Evolutionary conservation across 2,113 vertebrate genomes (phyloP).

Genomic region (Engraulis encrasicolus): DNA sequence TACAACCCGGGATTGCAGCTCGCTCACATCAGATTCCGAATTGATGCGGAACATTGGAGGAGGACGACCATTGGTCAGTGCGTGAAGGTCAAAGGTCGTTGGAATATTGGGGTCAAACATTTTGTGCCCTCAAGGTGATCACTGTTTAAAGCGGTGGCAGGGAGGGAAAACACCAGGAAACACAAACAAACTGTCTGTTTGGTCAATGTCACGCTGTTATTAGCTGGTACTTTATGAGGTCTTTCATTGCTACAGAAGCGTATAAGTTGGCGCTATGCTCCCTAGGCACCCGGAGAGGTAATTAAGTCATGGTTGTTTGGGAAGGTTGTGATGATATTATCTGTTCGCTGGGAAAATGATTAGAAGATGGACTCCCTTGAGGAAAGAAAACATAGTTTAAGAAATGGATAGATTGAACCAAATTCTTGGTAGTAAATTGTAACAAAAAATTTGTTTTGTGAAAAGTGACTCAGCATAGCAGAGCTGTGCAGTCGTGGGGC

Average conservation of each 20-base stretch:
- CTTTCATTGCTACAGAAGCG: background rate
- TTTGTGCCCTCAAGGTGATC: slow-evolving; percentile 38
- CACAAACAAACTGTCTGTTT: slow-evolving; percentile 15
- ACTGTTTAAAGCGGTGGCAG: slow-evolving; percentile 17
- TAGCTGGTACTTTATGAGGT: background rate
- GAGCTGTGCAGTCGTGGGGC: background rate
- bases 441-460: background rate
- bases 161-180: background rate
- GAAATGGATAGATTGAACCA: background rate
- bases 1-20: background rate
- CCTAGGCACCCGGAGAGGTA: background rate
- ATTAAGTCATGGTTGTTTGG: background rate
- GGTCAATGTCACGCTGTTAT: background rate
- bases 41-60: background rate
- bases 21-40: background rate
- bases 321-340: background rate
- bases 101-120: slow-evolving; percentile 27
- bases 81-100: background rate
- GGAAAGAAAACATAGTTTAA: background rate
- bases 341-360: background rate
- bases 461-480: background rate
- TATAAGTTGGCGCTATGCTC: background rate
- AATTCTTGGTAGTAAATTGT: background rate
- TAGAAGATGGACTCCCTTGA: background rate
- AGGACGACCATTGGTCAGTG: background rate